Evolutionary conservation across 2,888 invertebrate genomes (phyloP), one percentile per base, ranked within the genome.

Genomic region (Chesias legatella): DNA sequence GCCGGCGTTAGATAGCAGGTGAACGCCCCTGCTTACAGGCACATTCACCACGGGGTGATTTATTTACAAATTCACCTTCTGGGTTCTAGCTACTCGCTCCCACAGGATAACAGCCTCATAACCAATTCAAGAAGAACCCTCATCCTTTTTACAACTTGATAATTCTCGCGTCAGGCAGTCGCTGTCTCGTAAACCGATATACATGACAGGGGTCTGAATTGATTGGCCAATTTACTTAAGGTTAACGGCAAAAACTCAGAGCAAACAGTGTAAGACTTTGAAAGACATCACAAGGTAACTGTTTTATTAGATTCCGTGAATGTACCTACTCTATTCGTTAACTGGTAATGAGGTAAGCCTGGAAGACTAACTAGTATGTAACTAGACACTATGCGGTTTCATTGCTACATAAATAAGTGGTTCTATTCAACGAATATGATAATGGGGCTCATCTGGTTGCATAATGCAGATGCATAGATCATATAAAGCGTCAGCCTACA

Each of bases 11-110:
- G 55, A 63, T 54, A 61, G 62, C 70, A 74, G 79, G 77, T 77
- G 75, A 80, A 79, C 56, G 73, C 64, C 67, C 72, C 59, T 58
- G 65, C 61, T n/a, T n/a, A n/a, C n/a, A n/a, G n/a, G n/a, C n/a
- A n/a, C n/a, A 63, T 73, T 67, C 63, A 65, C 51, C 56, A 59
- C 53, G 57, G 63, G 60, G 64, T 73, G 75, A 80, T 81, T 79
- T 81, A 79, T 79, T 73, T 70, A 64, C 53, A 59, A 57, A 65
- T 66, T 74, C 58, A 70, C 68, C 67, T 64, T 61, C 53, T 51
- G 57, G 52, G 58, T 53, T 57, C 57, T 47, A 51, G 58, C 45
- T 49, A 56, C 53, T 51, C 48, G 48, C 62, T 59, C 62, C 63
- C 60, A 32, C 34, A 60, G 59, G 56, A 64, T 63, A 64, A 62